Base-by-base conservation (phyloP, 1,140 invertebrate species). In the Nasonia giraulti region DNA sequence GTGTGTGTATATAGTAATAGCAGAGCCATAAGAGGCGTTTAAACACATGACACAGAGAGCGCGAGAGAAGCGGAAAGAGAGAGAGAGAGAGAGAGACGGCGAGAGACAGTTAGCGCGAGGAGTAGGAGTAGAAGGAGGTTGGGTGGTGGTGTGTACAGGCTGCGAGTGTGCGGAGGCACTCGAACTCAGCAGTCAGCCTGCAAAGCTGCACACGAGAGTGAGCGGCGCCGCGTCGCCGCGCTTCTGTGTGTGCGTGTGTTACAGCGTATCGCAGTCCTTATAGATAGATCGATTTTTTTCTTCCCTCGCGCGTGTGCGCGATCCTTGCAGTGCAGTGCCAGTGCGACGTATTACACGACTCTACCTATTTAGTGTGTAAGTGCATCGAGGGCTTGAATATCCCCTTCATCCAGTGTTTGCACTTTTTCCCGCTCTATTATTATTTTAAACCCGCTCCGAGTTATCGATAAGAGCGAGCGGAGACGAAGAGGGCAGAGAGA, bases 141-240 rank as follows among this genome's bases (percentile, higher is more conserved):
- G 17, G 73, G 81, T 82, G 81, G 81, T 44, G 73, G 73, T 82
- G 27, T 68, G 27, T 68, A n/a, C 10, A 31, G 71, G n/a, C n/a
- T 4, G 66, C 31, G 23, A 40, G 47, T 17, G 68, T 62, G 74
- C n/a, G 55, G 23, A n/a, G 20, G 33, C 62, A 75, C 62, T 37
- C 27, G n/a, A 82, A 50, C 73, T 7, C 55, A 62, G 66, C 82
- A 71, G 74, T 77, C 82, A 69, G 74, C 27, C 75, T n/a, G 73
- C 62, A 76, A 76, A 83, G 50, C 55, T 76, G 23, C 73, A 55
- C 74, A 47, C 81, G 73, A 76, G 11, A 20, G 66, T 50, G 55
- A 62, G 79, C 47, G 11, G 44, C 14, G 79, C 40, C 5, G 27
- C 31, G 55, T 74, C 37, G 78, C 47, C 47, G 5, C 79, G 62